Base-by-base conservation (phyloP, 2,888 invertebrate genomes). In the Apamea crenata region DNA sequence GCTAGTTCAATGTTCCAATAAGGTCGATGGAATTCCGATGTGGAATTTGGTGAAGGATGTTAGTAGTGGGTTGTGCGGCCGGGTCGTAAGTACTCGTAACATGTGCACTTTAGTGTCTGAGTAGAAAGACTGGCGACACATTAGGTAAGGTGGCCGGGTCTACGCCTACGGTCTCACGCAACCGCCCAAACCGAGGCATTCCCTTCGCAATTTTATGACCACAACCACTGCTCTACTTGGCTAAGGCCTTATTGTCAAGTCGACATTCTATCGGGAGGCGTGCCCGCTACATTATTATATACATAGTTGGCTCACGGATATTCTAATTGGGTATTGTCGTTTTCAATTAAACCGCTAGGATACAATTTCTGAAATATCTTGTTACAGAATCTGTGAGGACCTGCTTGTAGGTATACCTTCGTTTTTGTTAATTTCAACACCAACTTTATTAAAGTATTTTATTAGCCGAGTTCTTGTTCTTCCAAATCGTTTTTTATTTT, bases 71-170 rank as follows among this genome's bases (percentile, higher is more conserved):
- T 84, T 74, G 65, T 59, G 85, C 81, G 84, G 87, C 40, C 63
- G 85, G 89, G 84, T 87, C 89, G 89, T 91, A 92, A 91, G 90
- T 92, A 90, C 92, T 90, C 91, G 92, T 92, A 94, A 93, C 93
- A 93, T 94, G 93, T 94, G 93, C 93, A 93, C 89, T 95, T 95
- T 95, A 95, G 91, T 91, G 90, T 93, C 90, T 85, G 79, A 73
- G 71, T 87, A 89, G 91, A 91, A 90, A 91, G 88, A 90, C 89
- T 83, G 78, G 85, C 90, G 90, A 93, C 90, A 92, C 91, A 89
- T 91, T 91, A 90, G 89, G 88, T 90, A 90, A 89, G 84, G 87
- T 85, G 78, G 83, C 81, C 77, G 82, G 81, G 75, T 77, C 86
- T 78, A 80, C 82, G 84, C 87, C 81, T 84, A 83, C 88, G 80